Evolutionary conservation across 2,888 invertebrate species (phyloP), one percentile per base, ranked within the genome.

Genomic region (Hypolimnas misippus): DNA sequence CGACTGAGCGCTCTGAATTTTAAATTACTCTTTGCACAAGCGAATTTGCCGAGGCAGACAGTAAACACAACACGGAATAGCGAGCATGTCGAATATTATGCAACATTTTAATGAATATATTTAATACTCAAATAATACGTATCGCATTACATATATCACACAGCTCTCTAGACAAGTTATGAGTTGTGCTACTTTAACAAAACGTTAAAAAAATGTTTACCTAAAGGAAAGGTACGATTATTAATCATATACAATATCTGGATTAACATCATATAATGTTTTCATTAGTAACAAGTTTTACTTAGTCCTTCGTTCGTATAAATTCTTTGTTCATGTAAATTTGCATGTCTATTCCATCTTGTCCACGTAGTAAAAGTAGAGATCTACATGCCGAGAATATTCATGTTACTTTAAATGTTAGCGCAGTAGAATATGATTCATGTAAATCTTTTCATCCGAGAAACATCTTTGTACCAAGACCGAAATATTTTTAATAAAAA

Each of bases 1-100:
- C 78, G 77, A 78, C 84, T 75, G 80, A 76, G 79, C 77, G 81
- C 77, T 84, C 83, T 84, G 88, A 87, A 88, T 89, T 90, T 89
- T 83, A 89, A 90, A 89, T 89, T 83, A 86, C 84, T 84, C 82
- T 86, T 86, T 86, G 82, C 82, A 80, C 80, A 81, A 76, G 82
- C 78, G 76, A 79, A 83, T 80, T 80, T 79, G 84, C 85, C 79
- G 85, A 83, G 80, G 78, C 82, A 82, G 82, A 82, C 76, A 71
- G 80, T 81, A 84, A 84, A 85, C 83, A 85, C 83, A 83, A 73
- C 69, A 61, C 67, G 63, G 63, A 51, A 63, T 62, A 58, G 52
- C 63, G 63, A 56, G 62, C 59, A 57, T 49, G 64, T 65, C 65
- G 61, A 60, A 63, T 67, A 57, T 55, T 65, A 60, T 58, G 40